A percentile compares a stretch with the other conserved stretches of the same genome.
Evolutionary conservation across 2,113 vertebrate species (phyloP).

Genomic region (Ochotona curzoniae): DNA sequence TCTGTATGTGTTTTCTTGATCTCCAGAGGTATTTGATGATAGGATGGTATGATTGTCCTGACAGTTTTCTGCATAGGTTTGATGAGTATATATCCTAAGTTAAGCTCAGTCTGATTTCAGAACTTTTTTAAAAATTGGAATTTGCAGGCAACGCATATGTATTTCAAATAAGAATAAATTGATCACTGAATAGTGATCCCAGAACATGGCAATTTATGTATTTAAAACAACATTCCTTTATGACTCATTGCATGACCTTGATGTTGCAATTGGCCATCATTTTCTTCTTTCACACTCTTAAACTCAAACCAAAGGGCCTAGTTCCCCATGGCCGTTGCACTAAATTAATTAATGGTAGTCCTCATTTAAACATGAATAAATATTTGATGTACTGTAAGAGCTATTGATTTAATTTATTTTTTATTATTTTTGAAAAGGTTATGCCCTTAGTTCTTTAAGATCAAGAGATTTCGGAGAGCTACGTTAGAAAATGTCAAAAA

Average conservation of each 20-base stretch:
- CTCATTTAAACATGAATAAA: conserved; percentile 53
- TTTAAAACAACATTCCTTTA: conserved; percentile 17
- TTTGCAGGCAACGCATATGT: not conserved
- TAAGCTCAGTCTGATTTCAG: not conserved
- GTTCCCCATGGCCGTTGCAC: not conserved
- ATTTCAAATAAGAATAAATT: not conserved
- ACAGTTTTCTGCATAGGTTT: not conserved
- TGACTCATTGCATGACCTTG: not conserved
- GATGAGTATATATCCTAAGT: not conserved
- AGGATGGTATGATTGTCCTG: fast-evolving
- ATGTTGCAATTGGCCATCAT: not conserved
- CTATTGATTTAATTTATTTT: conserved; percentile 41
- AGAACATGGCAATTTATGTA: conserved; percentile 24
- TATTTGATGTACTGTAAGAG: conserved; percentile 15
- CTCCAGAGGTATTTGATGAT: not conserved
- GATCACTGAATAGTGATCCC: not conserved
- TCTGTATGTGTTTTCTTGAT: not conserved
- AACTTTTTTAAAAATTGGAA: not conserved
- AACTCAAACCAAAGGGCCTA: not conserved
- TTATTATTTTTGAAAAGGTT: not conserved
- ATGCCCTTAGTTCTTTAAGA: conserved; percentile 21
- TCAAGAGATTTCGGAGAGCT: not conserved
- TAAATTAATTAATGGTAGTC: not conserved
- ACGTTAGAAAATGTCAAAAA: not conserved
- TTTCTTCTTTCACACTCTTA: not conserved